Evolutionary conservation across 2,888 invertebrate genomes (phyloP), one percentile per base, ranked within the genome.

Genomic region (Xanthorhoe spadicearia): DNA sequence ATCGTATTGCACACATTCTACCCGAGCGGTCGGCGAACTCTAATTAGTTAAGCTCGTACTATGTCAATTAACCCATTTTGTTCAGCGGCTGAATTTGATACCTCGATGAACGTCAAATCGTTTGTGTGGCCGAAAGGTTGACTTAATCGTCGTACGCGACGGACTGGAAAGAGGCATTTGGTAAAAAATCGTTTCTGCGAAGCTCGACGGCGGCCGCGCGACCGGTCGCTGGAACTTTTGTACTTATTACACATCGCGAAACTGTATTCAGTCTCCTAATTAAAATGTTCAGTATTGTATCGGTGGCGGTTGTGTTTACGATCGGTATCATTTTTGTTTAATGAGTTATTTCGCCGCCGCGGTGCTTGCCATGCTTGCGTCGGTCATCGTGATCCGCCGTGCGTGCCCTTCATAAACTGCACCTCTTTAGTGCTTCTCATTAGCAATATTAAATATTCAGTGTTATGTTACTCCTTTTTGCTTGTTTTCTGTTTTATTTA

Each of bases 311-410:
- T 80, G 73, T 77, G 78, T 83, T 83, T 80, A 84, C 85, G 92
- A 92, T 91, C 77, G 75, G 79, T 88, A 92, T 92, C 90, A 89
- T 84, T 90, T 90, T 90, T 84, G 84, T 86, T 87, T 90, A 91
- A 90, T 90, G 90, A 89, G 81, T 84, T 88, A 86, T 85, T 87
- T 83, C 83, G 81, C 75, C 72, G 76, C 71, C 61, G 69, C 78
- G 74, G 77, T 79, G 76, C 77, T 70, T 74, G 38, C 74, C 74
- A 78, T 78, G 74, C 71, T 67, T 55, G 55, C 67, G 73, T 71
- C 56, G 70, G 51, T 61, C 66, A 78, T 77, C 76, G 69, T 59
- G 70, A 69, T 64, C 66, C 64, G 53, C 57, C 17, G 23, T 50
- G 62, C 62, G 52, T 51, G 61, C 61, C 49, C 48, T 66, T 64